A percentile compares a stretch with the other conserved stretches of the same genome.
These are phyloP conservation scores for Pyrocoelia pectoralis DNA, from an alignment of 2,888 invertebrate species.

Conservation along the genomic window DNA sequence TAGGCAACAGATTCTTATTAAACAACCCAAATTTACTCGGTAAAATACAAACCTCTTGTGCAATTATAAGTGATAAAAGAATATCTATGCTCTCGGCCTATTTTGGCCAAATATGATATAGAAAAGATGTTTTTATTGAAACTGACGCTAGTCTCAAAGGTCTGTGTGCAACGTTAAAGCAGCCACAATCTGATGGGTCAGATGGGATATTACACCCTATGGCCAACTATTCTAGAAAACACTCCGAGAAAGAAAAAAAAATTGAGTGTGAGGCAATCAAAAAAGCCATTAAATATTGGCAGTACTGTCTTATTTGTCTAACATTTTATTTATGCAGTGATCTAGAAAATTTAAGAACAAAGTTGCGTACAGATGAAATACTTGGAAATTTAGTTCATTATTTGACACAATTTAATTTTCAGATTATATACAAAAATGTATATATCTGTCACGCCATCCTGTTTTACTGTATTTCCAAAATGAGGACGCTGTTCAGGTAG, in stretches of 20 bases:
- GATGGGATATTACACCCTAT: conserved; percentile 35
- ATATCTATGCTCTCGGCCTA: conserved; percentile 14
- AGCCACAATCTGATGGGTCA: conserved; percentile 37
- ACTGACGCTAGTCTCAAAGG: conserved; percentile 37
- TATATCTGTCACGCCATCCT: no score
- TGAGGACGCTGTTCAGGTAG: no score
- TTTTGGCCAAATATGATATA: conserved; percentile 7
- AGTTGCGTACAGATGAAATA: not conserved
- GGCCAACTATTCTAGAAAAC: conserved; percentile 38
- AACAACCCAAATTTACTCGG: no score
- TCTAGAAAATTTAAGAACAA: conserved; percentile 17
- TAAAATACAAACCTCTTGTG: no score
- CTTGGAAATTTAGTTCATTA: not conserved
- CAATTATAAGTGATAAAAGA: no score
- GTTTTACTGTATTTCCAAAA: no score
- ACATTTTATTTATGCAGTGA: no score
- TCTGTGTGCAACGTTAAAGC: conserved; percentile 40
- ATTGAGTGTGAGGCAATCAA: conserved; percentile 43
- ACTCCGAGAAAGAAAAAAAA: conserved; percentile 38
- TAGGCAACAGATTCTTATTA: no score
- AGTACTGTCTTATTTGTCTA: conserved; percentile 33
- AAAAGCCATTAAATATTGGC: conserved; percentile 42
- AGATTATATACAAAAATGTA: no score
- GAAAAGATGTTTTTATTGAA: not conserved
- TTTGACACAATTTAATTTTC: not conserved